Conservation (phyloP, 2,113 vertebrate genomes). For the Phodopus roborovskii region DNA sequence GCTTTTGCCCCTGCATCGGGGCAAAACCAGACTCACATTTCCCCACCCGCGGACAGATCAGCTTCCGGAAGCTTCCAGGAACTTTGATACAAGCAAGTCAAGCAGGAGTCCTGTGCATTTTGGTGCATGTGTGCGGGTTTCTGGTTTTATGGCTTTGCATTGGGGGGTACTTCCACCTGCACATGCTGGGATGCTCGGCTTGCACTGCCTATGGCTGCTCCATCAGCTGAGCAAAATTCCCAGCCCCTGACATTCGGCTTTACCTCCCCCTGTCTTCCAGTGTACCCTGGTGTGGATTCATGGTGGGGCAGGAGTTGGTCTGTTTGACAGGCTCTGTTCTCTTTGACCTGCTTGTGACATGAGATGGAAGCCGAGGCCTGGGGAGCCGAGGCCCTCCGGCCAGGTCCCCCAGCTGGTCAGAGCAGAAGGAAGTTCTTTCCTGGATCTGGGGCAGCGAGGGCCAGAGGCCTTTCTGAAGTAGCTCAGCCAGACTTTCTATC, state of each 20-base stretch:
- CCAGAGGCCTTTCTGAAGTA: background rate
- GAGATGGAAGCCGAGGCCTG: background rate
- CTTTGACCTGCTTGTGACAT: background rate
- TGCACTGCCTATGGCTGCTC: background rate
- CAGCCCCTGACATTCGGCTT: background rate
- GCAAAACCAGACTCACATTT: background rate
- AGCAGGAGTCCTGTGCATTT: background rate
- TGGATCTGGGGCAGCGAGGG: background rate
- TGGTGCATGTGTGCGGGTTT: background rate
- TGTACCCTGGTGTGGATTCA: background rate
- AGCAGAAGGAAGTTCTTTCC: background rate
- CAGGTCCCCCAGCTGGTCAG: background rate
- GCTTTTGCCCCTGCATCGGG: fast-evolving
- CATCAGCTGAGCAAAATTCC: background rate
- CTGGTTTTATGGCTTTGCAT: constrained; percentile 28
- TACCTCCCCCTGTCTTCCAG: background rate
- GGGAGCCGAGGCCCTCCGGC: background rate
- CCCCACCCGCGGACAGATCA: background rate
- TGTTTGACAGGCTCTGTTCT: background rate
- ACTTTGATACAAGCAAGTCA: background rate
- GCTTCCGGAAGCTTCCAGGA: background rate
- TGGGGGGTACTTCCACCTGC: too few species aligned
- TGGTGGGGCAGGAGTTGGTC: background rate
- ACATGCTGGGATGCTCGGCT: background rate
- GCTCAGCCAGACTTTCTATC: background rate